phyloP scores from a whole-genome alignment of 2,797 vertebrate species.

The Enteromius viviparus region DNA sequence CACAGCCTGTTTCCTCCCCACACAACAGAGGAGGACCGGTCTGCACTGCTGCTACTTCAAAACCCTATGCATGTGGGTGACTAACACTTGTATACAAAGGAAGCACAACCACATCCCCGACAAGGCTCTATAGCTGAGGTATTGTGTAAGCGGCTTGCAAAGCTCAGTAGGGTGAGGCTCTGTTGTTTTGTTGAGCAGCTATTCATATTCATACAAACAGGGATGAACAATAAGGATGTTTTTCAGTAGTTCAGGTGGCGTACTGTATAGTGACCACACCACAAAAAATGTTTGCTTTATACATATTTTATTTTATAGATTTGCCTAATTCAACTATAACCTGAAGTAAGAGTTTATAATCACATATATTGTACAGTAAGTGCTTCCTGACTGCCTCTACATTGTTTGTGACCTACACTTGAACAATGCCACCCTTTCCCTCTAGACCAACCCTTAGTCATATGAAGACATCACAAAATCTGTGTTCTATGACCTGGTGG shows the following conservation, averaged over 20 bases:
- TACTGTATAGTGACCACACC: background rate
- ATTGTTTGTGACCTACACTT: constrained; percentile 14
- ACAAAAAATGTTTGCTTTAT: background rate
- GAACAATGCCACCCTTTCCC: constrained; percentile 10
- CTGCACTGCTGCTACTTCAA: constrained; percentile 23
- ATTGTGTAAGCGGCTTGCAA: constrained; percentile 17
- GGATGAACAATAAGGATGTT: background rate
- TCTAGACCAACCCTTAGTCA: constrained; percentile 5
- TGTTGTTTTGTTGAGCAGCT: background rate
- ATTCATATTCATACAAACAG: constrained; percentile 30
- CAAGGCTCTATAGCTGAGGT: constrained; percentile 3
- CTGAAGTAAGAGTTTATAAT: background rate
- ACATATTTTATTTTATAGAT: background rate
- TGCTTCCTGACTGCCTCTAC: background rate
- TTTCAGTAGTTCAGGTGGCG: background rate
- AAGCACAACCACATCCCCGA: constrained; percentile 24
- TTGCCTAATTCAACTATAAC: background rate
- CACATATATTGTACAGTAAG: constrained; percentile 1
- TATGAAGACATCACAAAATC: constrained; percentile 3
- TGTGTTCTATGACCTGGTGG: background rate
- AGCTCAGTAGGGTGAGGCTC: constrained; percentile 14
- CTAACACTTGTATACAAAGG: constrained; percentile 37
- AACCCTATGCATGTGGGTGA: constrained; percentile 13
- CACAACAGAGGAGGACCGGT: constrained; percentile 11
- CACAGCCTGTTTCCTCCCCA: constrained; percentile 34